Evolutionary conservation across 2,888 invertebrate species (phyloP).

Genomic region (Luperina testacea): DNA sequence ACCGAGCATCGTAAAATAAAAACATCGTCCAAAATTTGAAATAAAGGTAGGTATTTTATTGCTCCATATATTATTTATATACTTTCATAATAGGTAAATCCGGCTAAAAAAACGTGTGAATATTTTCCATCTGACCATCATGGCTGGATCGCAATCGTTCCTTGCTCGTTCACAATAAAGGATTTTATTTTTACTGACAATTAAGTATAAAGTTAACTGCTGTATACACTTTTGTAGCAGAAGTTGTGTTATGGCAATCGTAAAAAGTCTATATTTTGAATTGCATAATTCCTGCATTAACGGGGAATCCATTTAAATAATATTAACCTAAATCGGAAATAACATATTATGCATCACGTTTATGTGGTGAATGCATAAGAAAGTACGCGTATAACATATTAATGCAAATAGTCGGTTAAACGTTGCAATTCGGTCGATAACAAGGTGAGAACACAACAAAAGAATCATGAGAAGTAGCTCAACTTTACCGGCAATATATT

Average conservation of each 20-base stretch:
- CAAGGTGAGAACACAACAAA: slow-evolving; percentile 56
- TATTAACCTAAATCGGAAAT: slow-evolving; percentile 58
- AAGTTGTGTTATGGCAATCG: slow-evolving; percentile 62
- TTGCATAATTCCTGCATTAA: slow-evolving; percentile 69
- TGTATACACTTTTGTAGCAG: slow-evolving; percentile 64
- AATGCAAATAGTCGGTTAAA: slow-evolving; percentile 48
- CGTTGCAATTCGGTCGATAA: slow-evolving; percentile 53
- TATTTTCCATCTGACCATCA: slow-evolving; percentile 72
- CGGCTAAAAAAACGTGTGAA: slow-evolving; percentile 76
- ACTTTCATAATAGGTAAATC: slow-evolving; percentile 76
- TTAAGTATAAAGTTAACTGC: slow-evolving; percentile 68
- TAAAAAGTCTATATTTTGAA: slow-evolving; percentile 61
- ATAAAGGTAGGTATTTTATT: slow-evolving; percentile 59
- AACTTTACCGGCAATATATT: slow-evolving; percentile 68
- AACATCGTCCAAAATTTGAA: slow-evolving; percentile 41
- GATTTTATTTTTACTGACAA: slow-evolving; percentile 69
- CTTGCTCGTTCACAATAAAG: slow-evolving; percentile 59
- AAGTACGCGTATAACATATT: slow-evolving; percentile 47
- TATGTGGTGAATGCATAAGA: slow-evolving; percentile 43
- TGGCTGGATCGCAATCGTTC: slow-evolving; percentile 60
- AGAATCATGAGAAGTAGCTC: slow-evolving; percentile 61
- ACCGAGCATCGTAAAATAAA: slow-evolving; percentile 50
- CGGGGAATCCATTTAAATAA: slow-evolving; percentile 71
- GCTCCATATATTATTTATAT: slow-evolving; percentile 72
- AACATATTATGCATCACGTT: slow-evolving; percentile 43